Evolutionary conservation across 2,113 vertebrate genomes (phyloP), one percentile per base, ranked within the genome.

Genomic region (Cyphomyrus plagiostoma): DNA sequence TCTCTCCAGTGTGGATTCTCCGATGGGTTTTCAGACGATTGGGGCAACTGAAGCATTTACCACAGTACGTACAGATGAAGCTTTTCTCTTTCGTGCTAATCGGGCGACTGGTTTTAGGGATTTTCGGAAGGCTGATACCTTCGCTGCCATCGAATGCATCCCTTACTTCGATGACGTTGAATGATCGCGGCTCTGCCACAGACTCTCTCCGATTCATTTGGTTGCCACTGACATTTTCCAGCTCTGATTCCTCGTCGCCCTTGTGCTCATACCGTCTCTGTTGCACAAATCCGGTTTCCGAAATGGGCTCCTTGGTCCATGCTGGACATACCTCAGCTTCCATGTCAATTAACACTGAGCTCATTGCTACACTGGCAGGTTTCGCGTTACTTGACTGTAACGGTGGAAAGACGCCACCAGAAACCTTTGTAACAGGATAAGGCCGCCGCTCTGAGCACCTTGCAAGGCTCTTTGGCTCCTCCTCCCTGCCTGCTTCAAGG

Each of bases 1-100:
- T 95, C 93, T 95, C 94, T 1, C 95, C 94, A 0, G 95, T 95
- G 93, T 95, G 95, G 23, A 95, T 94, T 87, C 95, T 89, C 92
- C 94, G 92, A 92, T 95, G 95, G 13, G 93, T 94, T 90, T 94
- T 94, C 17, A 95, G 92, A 92, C 94, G 95, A 90, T 94, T 94
- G 50, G 94, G 92, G 80, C 93, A 94, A n/a, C 93, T 92, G 80
- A 95, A 91, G 0, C 90, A 93, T 62, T 95, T 95, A 0, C 95
- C 94, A 39, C 94, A 95, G 92, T 46, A 93, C 53, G 42, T 93
- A 1, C 94, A 94, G 46, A 89, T 89, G 0, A 93, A 94, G 2
- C 89, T 13, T 77, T 87, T 93, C 10, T 52, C 90, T 1, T 26
- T 84, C 0, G 80, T 77, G 1, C 88, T 4, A 6, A 11, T 23